Percentiles rank a stretch among this genome's conserved stretches.
Evolutionary conservation across 2,797 vertebrate species (phyloP).

Genomic region (Falco biarmicus): DNA sequence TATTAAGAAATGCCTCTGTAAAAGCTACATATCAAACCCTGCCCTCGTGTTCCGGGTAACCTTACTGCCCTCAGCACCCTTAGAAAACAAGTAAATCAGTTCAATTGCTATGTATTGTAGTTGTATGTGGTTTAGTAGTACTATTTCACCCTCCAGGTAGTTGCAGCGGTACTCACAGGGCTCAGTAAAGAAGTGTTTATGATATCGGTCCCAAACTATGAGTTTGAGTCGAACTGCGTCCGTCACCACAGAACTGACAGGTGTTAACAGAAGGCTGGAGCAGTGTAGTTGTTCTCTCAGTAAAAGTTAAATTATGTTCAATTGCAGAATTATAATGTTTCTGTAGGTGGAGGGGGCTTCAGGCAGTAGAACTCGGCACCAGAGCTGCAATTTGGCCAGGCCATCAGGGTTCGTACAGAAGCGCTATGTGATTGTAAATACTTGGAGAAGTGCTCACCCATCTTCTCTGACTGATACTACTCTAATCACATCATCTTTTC

Average conservation of each 20-base stretch:
- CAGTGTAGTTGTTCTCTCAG: background rate
- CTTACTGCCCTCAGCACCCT: slow-evolving; percentile 2
- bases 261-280: background rate
- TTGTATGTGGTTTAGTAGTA: background rate
- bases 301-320: background rate
- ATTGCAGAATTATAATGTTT: background rate
- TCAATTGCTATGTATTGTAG: background rate
- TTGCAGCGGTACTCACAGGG: background rate
- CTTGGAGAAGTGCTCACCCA: background rate
- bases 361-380: background rate
- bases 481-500: background rate
- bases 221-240: background rate
- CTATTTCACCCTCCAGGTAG: slow-evolving; percentile 33
- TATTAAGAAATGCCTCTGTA: slow-evolving; percentile 7
- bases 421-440: background rate
- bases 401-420: background rate
- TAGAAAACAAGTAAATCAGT: slow-evolving; percentile 49
- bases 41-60: background rate
- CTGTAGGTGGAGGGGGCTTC: background rate
- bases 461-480: background rate
- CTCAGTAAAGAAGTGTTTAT: background rate
- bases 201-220: background rate
- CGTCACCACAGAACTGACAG: background rate
- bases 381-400: background rate
- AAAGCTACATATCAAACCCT: background rate